A percentile compares a stretch with the other conserved stretches of the same genome.
Conservation (phyloP, 1,140 invertebrate species). For the Drosophila teissieri region DNA sequence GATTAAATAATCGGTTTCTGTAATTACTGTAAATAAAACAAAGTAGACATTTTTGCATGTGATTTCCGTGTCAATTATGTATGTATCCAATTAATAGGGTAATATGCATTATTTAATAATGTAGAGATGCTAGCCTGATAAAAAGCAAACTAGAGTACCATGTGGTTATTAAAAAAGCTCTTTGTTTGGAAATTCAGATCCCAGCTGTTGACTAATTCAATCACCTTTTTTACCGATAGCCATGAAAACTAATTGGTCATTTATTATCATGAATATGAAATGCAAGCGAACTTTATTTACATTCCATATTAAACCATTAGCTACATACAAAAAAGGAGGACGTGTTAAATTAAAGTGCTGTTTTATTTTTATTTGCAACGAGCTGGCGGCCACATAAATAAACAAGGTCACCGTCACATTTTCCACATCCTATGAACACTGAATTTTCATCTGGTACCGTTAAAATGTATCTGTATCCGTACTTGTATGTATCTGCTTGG, state of each 20-base stretch:
- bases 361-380: slow-evolving; percentile 18
- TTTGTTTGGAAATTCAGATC: slow-evolving; percentile 3
- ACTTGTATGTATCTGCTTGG: slow-evolving; percentile 5
- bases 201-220: slow-evolving; percentile 29
- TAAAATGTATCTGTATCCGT: slow-evolving; percentile 17
- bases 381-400: slow-evolving; percentile 9
- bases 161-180: not conserved
- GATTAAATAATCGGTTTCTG: not conserved
- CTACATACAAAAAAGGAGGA: not conserved
- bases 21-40: not conserved
- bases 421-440: slow-evolving; percentile 18
- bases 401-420: slow-evolving; percentile 31
- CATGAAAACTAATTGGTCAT: slow-evolving; percentile 27
- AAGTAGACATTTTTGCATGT: not conserved
- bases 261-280: slow-evolving; percentile 25
- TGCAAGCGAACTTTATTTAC: slow-evolving; percentile 9
- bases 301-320: slow-evolving; percentile 6
- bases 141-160: not conserved
- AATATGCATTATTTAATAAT: not conserved
- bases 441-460: slow-evolving; percentile 17
- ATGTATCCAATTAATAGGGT: not conserved
- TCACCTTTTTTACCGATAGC: slow-evolving; percentile 11
- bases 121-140: not conserved
- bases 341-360: slow-evolving; percentile 16
- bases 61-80: not conserved